Conservation (phyloP, 2,113 vertebrate genomes). For the Pica pica region DNA sequence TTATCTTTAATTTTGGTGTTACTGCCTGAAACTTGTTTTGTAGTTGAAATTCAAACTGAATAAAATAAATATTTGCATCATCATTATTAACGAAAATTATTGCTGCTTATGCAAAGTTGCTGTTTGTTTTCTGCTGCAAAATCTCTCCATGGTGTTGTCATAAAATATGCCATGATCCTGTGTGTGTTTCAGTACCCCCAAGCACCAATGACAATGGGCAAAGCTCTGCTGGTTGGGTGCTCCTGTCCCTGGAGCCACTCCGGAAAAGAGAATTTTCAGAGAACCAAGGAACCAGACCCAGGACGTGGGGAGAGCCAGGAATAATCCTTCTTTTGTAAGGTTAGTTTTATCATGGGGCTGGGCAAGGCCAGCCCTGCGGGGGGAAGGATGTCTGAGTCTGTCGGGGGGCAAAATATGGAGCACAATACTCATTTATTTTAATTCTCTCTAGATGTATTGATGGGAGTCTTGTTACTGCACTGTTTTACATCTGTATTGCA, state of each 20-base stretch:
- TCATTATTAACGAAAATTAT: not conserved
- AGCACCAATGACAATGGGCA: not conserved
- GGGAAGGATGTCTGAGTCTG: not conserved
- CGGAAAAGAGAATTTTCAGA: not conserved
- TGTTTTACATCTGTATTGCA: not conserved
- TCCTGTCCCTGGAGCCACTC: not conserved
- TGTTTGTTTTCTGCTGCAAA: not conserved
- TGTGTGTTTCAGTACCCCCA: not conserved
- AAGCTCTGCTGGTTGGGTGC: not conserved
- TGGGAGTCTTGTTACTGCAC: not conserved
- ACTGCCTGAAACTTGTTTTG: not conserved
- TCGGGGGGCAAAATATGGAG: rapidly evolving
- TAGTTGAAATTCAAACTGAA: not conserved
- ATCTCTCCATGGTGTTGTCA: not conserved
- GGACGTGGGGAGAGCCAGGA: not conserved
- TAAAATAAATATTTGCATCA: not conserved
- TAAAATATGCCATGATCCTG: not conserved
- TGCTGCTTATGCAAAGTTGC: not conserved
- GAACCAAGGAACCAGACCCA: not conserved
- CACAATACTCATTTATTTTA: rapidly evolving
- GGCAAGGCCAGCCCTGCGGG: not conserved
- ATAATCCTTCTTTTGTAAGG: not conserved
- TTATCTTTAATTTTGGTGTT: not conserved
- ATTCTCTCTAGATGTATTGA: not conserved
- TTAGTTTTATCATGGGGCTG: not conserved